phyloP scores from a whole-genome alignment of 2,113 vertebrate species.

The Colaptes auratus region DNA sequence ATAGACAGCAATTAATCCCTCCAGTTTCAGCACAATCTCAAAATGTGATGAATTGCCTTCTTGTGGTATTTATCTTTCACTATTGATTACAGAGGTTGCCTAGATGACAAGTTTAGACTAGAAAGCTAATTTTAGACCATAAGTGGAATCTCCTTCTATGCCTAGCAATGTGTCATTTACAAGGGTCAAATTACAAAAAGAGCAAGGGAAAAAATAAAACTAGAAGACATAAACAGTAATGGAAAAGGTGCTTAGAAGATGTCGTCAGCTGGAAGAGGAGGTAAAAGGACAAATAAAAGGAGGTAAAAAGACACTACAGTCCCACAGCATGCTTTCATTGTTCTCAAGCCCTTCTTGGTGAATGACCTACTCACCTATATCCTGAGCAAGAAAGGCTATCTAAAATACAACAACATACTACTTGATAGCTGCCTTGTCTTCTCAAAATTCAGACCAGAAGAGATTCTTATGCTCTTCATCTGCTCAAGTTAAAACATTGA shows the following conservation, averaged over 20 bases:
- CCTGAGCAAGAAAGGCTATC: not conserved
- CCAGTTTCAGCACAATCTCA: conserved; percentile 11
- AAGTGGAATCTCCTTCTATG: not conserved
- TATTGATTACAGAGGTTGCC: conserved; percentile 13
- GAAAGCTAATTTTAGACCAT: conserved; percentile 20
- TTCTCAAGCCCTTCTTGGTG: not conserved
- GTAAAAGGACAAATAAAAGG: not conserved
- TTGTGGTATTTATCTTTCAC: not conserved
- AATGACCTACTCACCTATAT: not conserved
- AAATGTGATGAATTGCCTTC: not conserved
- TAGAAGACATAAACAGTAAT: not conserved
- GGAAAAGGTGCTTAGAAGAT: not conserved
- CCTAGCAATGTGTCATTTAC: not conserved
- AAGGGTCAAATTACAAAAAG: not conserved
- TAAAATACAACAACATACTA: not conserved
- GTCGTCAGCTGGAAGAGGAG: not conserved
- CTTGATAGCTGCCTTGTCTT: not conserved
- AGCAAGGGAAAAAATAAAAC: not conserved
- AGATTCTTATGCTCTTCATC: not conserved
- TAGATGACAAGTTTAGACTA: conserved; percentile 31
- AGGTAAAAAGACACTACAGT: not conserved
- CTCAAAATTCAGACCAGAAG: not conserved
- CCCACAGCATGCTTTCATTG: not conserved
- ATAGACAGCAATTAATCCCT: conserved; percentile 39
- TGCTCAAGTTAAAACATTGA: not conserved